Conservation (phyloP, 2,797 vertebrate genomes). For the Coendou prehensilis region DNA sequence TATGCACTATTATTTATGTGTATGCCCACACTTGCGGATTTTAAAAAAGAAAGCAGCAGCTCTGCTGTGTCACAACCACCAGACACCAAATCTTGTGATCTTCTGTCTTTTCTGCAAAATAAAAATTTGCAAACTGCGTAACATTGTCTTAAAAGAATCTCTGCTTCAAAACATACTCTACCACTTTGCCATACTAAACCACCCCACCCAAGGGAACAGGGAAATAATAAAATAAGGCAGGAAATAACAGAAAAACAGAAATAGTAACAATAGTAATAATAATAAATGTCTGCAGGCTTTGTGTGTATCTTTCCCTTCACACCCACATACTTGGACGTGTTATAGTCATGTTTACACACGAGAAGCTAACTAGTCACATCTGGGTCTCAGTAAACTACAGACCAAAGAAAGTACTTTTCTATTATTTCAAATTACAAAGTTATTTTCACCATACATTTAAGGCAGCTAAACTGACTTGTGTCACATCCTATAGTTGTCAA, state of each 20-base stretch:
- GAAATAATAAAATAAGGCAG: not conserved
- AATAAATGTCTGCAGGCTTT: not conserved
- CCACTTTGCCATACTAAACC: not conserved
- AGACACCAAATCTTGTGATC: not conserved
- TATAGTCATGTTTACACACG: not conserved
- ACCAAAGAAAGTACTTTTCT: conserved; percentile 31
- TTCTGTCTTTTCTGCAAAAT: conserved; percentile 43
- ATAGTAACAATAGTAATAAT: not conserved
- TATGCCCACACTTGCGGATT: not conserved
- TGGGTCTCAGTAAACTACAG: conserved; percentile 46
- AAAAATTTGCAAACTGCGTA: not conserved
- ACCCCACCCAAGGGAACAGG: not conserved
- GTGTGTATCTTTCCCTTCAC: not conserved
- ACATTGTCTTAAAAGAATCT: not conserved
- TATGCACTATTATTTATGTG: not conserved
- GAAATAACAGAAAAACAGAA: not conserved
- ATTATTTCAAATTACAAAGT: conserved; percentile 63
- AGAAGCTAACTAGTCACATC: not conserved
- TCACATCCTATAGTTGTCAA: conserved; percentile 51
- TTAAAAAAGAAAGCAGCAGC: not conserved
- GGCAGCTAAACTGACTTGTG: conserved; percentile 3
- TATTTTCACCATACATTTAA: conserved; percentile 37
- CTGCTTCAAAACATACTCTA: not conserved
- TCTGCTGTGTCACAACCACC: not conserved
- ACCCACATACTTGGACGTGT: not conserved